Conservation (phyloP, 2,113 vertebrate species). For the Eleginops maclovinus region DNA sequence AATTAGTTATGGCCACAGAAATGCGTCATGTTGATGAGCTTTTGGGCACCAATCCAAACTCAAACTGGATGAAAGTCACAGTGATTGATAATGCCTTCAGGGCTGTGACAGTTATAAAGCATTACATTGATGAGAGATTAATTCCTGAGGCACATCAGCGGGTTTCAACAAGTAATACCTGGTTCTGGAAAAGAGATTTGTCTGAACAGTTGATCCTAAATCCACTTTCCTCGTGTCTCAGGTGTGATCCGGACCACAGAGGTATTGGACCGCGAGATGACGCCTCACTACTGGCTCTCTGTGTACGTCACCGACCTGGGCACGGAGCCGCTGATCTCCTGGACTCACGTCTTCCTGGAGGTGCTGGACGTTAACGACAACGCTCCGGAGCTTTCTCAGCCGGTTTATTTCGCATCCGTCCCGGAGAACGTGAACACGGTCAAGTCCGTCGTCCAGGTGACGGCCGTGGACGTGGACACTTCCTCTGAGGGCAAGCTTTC, state of each 20-base stretch:
- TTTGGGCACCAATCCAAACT: constrained; percentile 8
- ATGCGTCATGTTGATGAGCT: not conserved
- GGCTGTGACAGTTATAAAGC: not conserved
- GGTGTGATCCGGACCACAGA: constrained; percentile 88
- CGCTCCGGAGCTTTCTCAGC: constrained; percentile 89
- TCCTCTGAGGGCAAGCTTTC: constrained; percentile 89
- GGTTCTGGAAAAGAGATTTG: no score
- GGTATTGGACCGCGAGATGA: constrained; percentile 88
- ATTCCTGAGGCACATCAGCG: constrained; percentile 9
- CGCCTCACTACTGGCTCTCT: constrained; percentile 92
- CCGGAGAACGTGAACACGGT: constrained; percentile 87
- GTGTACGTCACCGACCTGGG: constrained; percentile 91
- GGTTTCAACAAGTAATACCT: constrained; percentile 31
- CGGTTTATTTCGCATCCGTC: constrained; percentile 90
- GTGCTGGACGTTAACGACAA: constrained; percentile 95
- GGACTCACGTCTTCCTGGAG: constrained; percentile 94
- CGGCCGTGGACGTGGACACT: constrained; percentile 88
- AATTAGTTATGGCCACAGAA: constrained; percentile 23
- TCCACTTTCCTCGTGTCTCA: constrained; percentile 62
- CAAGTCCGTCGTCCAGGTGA: constrained; percentile 86
- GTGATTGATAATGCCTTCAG: constrained; percentile 16
- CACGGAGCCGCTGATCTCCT: constrained; percentile 86
- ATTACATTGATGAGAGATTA: constrained; percentile 10
- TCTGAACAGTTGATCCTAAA: not conserved
- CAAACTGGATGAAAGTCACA: not conserved